Conservation (phyloP, 2,797 vertebrate genomes). For the Enteromius argenteus region DNA sequence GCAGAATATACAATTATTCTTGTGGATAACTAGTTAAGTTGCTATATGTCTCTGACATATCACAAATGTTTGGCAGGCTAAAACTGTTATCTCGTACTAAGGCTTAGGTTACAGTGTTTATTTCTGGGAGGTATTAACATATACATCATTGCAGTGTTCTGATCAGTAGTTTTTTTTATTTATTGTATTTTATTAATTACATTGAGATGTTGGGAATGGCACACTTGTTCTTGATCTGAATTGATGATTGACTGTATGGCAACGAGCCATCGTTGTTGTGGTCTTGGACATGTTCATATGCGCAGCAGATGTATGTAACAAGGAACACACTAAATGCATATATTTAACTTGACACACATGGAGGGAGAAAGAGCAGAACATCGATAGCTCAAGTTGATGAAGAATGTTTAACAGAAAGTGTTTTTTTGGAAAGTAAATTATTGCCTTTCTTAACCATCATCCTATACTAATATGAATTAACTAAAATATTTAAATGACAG, state of each 20-base stretch:
- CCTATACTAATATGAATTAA: background rate
- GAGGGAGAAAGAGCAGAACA: conserved; percentile 31
- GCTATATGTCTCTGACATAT: background rate
- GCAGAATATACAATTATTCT: background rate
- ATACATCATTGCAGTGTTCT: background rate
- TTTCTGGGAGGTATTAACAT: background rate
- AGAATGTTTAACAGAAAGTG: conserved; percentile 34
- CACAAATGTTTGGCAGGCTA: background rate
- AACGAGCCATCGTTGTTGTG: conserved; percentile 28
- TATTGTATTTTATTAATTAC: background rate
- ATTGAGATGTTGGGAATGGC: background rate
- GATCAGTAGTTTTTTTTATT: background rate
- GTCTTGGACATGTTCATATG: conserved; percentile 56
- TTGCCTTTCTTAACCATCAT: background rate
- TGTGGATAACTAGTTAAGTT: conserved; percentile 1
- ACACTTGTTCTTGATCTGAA: conserved; percentile 11
- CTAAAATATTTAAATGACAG: background rate
- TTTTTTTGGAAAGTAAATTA: background rate
- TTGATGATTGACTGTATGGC: conserved; percentile 4
- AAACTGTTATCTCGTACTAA: background rate
- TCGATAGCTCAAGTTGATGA: conserved; percentile 29
- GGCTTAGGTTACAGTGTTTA: background rate
- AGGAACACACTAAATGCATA: conserved; percentile 49
- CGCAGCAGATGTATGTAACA: conserved; percentile 62
- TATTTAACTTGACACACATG: conserved; percentile 62